phyloP scores from a whole-genome alignment of 2,113 vertebrate species.

The Herpetotheres cachinnans region DNA sequence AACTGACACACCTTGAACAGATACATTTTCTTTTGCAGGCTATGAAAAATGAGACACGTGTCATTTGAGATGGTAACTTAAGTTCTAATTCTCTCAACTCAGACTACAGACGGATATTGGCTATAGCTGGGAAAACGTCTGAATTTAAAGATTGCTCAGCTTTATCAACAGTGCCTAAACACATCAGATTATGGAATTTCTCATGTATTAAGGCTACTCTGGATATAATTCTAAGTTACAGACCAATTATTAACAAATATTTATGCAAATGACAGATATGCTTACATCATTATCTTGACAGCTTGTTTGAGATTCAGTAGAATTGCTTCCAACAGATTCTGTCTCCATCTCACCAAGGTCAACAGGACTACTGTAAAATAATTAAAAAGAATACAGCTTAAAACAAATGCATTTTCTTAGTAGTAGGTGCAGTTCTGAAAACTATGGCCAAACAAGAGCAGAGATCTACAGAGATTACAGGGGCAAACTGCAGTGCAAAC shows the following conservation, averaged over 20 bases:
- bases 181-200: neutral
- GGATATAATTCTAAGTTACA: neutral
- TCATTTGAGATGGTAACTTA: neutral
- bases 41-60: neutral
- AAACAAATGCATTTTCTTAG: neutral
- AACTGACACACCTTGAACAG: neutral
- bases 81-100: neutral
- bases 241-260: neutral
- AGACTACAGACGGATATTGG: neutral
- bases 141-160: neutral
- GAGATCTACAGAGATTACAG: neutral
- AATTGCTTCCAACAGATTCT: slow-evolving; percentile 76
- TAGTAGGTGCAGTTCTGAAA: neutral
- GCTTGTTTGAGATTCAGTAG: slow-evolving; percentile 65
- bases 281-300: slow-evolving; percentile 70
- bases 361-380: slow-evolving; percentile 76
- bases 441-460: neutral
- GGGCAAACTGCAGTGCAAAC: neutral
- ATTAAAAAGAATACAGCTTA: neutral
- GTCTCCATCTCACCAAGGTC: slow-evolving; percentile 89
- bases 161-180: neutral
- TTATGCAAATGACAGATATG: neutral
- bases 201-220: neutral
- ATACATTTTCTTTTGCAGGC: neutral
- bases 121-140: neutral